Evolutionary conservation across 2,888 invertebrate genomes (phyloP).

Genomic region (Dicranocentrus wangi): DNA sequence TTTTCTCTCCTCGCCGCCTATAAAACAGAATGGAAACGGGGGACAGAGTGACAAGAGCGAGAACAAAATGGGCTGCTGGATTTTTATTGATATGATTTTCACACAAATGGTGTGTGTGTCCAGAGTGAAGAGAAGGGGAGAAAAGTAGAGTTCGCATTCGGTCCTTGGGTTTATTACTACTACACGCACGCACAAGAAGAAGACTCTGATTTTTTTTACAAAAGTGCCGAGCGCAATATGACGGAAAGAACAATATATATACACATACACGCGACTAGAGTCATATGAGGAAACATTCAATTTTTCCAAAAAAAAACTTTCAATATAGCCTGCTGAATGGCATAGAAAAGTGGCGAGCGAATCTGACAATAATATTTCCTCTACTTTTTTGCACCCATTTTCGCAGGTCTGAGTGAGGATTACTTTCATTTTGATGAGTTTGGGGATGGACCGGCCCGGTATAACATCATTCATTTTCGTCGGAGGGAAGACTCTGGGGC

Average conservation of each 20-base stretch:
- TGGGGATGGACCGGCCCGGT: conserved; percentile 95
- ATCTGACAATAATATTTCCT: too few relatives aligned
- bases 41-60: not conserved
- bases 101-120: conserved; percentile 16
- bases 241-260: too few relatives aligned
- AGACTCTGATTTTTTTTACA: not conserved
- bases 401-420: conserved; percentile 88
- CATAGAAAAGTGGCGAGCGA: too few relatives aligned
- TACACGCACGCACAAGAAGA: not conserved
- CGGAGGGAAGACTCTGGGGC: conserved; percentile 80
- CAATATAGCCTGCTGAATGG: too few relatives aligned
- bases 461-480: conserved; percentile 96
- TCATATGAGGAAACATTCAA: too few relatives aligned
- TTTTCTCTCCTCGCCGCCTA: not conserved
- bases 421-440: conserved; percentile 91
- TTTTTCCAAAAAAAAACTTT: too few relatives aligned
- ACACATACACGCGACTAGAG: too few relatives aligned
- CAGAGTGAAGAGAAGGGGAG: not conserved
- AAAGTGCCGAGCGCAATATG: not conserved
- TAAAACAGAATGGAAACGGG: conserved; percentile 13
- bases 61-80: conserved; percentile 27
- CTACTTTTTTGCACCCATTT: conserved; percentile 16
- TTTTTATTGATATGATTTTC: conserved; percentile 32
- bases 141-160: not conserved
- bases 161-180: not conserved